Percentiles rank a stretch among this genome's conserved stretches.
phyloP scores from a whole-genome alignment of 2,113 vertebrate species.

The Chamaetylas fuelleborni region DNA sequence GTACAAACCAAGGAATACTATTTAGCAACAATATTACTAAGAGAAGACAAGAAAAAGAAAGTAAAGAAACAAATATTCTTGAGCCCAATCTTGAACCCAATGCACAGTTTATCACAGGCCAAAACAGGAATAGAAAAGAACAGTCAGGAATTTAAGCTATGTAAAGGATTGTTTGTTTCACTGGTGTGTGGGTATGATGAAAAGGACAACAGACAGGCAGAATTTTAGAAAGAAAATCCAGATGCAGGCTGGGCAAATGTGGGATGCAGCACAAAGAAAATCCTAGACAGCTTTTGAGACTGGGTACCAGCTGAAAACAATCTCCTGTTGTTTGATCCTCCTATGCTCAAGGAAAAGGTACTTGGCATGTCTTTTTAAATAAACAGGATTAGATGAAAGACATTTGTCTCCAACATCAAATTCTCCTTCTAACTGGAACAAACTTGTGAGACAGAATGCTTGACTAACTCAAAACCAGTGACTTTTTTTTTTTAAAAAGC shows the following conservation, averaged over 20 bases:
- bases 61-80: neutral
- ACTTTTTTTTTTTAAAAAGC: neutral
- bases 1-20: neutral
- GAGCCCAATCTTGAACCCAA: neutral
- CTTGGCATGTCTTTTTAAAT: conserved; percentile 25
- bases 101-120: neutral
- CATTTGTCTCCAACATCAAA: neutral
- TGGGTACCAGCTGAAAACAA: conserved; percentile 44
- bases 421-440: neutral
- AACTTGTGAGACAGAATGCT: neutral
- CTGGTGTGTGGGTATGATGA: neutral
- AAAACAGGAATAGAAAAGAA: neutral
- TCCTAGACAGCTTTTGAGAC: conserved; percentile 14
- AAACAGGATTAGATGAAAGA: conserved; percentile 31
- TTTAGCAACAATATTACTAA: neutral
- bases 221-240: conserved; percentile 37
- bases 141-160: neutral
- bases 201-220: neutral
- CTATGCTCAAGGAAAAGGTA: conserved; percentile 44
- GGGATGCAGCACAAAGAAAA: neutral
- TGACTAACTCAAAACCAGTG: neutral
- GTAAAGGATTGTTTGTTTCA: neutral
- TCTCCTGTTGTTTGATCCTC: conserved; percentile 55
- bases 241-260: conserved; percentile 6
- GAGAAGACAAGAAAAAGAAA: neutral